Base-by-base conservation (phyloP, 1,140 invertebrate genomes). In the Drosophila paulistorum region DNA sequence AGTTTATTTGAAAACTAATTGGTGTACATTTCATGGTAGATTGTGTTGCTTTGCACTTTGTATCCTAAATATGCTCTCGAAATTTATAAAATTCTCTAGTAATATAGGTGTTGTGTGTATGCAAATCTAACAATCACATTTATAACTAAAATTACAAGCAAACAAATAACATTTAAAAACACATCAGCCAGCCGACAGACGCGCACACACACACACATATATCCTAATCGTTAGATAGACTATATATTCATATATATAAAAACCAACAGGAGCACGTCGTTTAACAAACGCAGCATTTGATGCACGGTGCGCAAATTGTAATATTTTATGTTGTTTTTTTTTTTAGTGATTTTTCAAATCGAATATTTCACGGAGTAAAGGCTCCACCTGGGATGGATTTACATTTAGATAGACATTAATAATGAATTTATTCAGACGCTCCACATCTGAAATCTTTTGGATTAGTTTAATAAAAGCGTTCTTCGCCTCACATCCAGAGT, bases 311-410 rank as follows among this genome's bases (percentile, higher is more conserved):
- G 61, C 63, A 54, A 58, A 71, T 61, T 64, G 37, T 60, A 30
- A 30, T 30, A 30, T 48, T 20, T 17, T 48, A 20, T 48, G 82
- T 83, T 9, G 1, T 23, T 23, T 23, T 23, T 17, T 17, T 45
- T 48, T 67, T 87, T 83, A 92, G 65, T 92, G 91, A 91, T 92
- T 92, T 92, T 98, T 98, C 61, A 98, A 94, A 92, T 98, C 97
- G 82, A 98, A 97, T 92, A 98, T 97, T 94, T 98, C 98, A 81
- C 98, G 96, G 20, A 99, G 93, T 30, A 99, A 93, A 4, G 98
- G 98, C 80, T 98, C 97, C 55, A 98, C 96, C 86, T 96, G 94
- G 59, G 95, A 95, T 58, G 97, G 97, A 93, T 98, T 97, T 1
- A 98, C 96, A 91, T 98, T 96, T 30, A 98, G 93, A 92, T 98